Evolutionary conservation across 2,888 invertebrate genomes (phyloP), one percentile per base, ranked within the genome.

Genomic region (Neoscelio sp.): DNA sequence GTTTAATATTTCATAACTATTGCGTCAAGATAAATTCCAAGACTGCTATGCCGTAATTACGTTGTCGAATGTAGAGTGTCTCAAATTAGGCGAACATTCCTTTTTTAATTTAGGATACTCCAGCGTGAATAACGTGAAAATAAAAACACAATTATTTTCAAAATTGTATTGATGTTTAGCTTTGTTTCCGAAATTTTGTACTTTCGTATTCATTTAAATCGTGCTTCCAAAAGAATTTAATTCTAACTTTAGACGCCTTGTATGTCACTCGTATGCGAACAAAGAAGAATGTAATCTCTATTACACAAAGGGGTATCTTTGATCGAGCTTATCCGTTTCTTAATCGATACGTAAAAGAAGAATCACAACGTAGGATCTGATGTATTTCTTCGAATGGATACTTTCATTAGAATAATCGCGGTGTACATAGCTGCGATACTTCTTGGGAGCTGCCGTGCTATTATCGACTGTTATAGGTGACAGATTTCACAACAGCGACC

Each of bases 1-100:
- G 86, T 83, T 86, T 88, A 88, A 88, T 88, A 88, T 88, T 87
- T 88, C 87, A 86, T 88, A 88, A 88, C 88, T 88, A 87, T 86
- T 83, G 82, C 84, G 84, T 82, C 81, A 78, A 80, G 83, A 67
- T 83, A 85, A 86, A 86, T 85, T 83, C 84, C 82, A 81, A 67
- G 80, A 3, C 2, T 23, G 23, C 6, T n/a, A n/a, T n/a, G n/a
- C n/a, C n/a, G n/a, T n/a, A n/a, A n/a, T n/a, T n/a, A n/a, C n/a
- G n/a, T n/a, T n/a, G n/a, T n/a, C n/a, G n/a, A n/a, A n/a, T n/a
- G n/a, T n/a, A n/a, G n/a, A n/a, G n/a, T n/a, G n/a, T n/a, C n/a
- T n/a, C n/a, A n/a, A n/a, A n/a, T n/a, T n/a, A n/a, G n/a, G n/a
- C n/a, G n/a, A n/a, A n/a, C n/a, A n/a, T n/a, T n/a, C n/a, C n/a